A percentile compares a stretch with the other conserved stretches of the same genome.
These are phyloP conservation scores for Hippoglossus hippoglossus DNA, from an alignment of 2,797 vertebrate genomes.

Conservation along the genomic window DNA sequence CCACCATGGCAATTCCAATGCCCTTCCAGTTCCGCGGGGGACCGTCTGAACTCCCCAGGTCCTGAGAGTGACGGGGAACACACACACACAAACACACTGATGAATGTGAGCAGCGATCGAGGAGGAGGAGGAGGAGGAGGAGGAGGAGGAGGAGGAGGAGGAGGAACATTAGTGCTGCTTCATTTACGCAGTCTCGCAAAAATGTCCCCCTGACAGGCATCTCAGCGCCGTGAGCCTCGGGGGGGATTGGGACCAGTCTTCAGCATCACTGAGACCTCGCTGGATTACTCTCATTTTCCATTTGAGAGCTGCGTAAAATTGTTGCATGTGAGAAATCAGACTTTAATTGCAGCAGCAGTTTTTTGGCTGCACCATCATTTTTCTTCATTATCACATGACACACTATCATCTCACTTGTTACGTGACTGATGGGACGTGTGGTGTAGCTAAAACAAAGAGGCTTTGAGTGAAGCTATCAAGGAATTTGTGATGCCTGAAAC, in stretches of 20 bases:
- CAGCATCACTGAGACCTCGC: conserved; percentile 43
- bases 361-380: conserved; percentile 46
- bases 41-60: conserved; percentile 79
- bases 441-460: background rate
- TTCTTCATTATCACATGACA: conserved; percentile 38
- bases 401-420: conserved; percentile 53
- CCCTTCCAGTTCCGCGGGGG: conserved; percentile 90
- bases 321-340: conserved; percentile 41
- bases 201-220: conserved; percentile 47
- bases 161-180: conserved; percentile 80
- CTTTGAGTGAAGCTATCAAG: background rate
- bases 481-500: conserved; percentile 16
- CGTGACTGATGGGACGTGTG: conserved; percentile 37
- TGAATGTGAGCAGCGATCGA: too few relatives aligned
- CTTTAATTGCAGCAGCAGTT: conserved; percentile 56
- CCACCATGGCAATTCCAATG: conserved; percentile 88
- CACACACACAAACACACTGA: background rate
- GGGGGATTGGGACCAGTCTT: conserved; percentile 48
- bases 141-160: conserved; percentile 11
- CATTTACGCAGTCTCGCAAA: conserved; percentile 72
- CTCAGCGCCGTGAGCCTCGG: conserved; percentile 57
- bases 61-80: conserved; percentile 71
- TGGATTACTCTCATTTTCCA: conserved; percentile 61
- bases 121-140: too few relatives aligned
- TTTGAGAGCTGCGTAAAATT: conserved; percentile 46